These are phyloP conservation scores for Aptenodytes patagonicus DNA, from an alignment of 2,113 vertebrate genomes.

Conservation along the genomic window DNA sequence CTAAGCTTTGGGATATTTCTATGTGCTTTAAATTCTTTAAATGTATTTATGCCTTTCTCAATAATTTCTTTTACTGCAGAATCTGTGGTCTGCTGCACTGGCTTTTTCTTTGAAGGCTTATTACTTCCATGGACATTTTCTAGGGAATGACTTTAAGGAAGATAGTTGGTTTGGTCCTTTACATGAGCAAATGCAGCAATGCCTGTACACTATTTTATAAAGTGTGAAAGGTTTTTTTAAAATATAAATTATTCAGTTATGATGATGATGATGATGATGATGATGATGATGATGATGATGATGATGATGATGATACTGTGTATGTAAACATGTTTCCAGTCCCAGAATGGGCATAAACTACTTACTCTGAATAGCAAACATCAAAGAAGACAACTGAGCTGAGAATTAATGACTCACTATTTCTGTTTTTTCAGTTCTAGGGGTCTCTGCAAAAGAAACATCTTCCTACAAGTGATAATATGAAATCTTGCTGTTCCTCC, in stretches of 20 bases:
- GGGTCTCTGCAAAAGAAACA: conserved; percentile 12
- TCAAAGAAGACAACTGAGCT: conserved; percentile 35
- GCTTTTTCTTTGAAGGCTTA: background rate
- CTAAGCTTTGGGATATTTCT: background rate
- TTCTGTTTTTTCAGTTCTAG: background rate
- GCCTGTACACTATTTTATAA: background rate
- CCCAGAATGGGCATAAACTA: conserved; percentile 38
- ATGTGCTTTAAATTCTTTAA: background rate
- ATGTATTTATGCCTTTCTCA: background rate
- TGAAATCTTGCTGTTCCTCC: conserved; percentile 19
- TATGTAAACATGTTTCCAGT: conserved; percentile 16
- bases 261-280: background rate
- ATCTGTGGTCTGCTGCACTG: background rate
- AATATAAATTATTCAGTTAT: conserved; percentile 39
- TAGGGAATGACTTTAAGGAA: background rate
- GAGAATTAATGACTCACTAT: conserved; percentile 35
- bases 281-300: background rate
- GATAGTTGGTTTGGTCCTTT: background rate
- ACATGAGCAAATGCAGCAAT: background rate
- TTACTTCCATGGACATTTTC: background rate
- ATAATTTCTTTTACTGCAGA: background rate
- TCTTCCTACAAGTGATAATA: conserved; percentile 29
- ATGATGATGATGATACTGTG: background rate
- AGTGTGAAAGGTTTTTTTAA: background rate
- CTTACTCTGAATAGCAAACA: conserved; percentile 46